Evolutionary conservation across 37 sponge, comb jelly and placozoan species (phyloP).

Genomic region (Ianthella basta): DNA sequence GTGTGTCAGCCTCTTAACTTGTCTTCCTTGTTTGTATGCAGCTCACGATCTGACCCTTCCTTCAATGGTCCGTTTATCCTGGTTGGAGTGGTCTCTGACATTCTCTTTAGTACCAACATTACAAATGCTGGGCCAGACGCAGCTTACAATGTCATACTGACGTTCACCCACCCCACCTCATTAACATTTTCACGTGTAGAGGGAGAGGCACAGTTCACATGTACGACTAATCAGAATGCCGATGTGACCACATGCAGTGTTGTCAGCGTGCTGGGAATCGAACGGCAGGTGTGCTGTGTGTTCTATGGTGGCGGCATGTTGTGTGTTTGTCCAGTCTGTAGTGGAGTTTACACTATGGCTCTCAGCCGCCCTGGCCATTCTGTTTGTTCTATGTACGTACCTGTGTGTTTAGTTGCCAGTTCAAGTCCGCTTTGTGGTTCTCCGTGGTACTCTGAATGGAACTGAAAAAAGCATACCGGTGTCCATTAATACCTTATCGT

Average conservation of each 20-base stretch:
- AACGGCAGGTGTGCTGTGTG: too few species aligned
- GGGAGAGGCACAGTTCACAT: background rate
- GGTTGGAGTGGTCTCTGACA: constrained; percentile 19
- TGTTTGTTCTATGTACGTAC: too few species aligned
- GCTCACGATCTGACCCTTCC: background rate
- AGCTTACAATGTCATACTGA: background rate
- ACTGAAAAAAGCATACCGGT: constrained; percentile 4
- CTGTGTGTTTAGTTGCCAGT: background rate
- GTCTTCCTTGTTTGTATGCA: background rate
- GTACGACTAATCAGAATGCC: background rate
- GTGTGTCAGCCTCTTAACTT: too few species aligned
- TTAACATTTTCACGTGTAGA: constrained; percentile 16
- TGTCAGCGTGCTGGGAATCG: background rate
- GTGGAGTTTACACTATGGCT: too few species aligned
- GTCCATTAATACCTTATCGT: background rate
- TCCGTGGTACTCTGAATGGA: constrained; percentile 14
- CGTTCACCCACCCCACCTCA: background rate
- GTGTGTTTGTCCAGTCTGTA: too few species aligned
- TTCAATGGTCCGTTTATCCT: background rate
- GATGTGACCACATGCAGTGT: constrained; percentile 3
- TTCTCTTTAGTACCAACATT: background rate
- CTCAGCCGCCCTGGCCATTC: too few species aligned
- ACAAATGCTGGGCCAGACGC: constrained; percentile 12
- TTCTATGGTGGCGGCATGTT: too few species aligned
- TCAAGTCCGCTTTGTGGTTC: constrained; percentile 19